Evolutionary conservation across 2,797 vertebrate species (phyloP).

Genomic region (Mus caroli): DNA sequence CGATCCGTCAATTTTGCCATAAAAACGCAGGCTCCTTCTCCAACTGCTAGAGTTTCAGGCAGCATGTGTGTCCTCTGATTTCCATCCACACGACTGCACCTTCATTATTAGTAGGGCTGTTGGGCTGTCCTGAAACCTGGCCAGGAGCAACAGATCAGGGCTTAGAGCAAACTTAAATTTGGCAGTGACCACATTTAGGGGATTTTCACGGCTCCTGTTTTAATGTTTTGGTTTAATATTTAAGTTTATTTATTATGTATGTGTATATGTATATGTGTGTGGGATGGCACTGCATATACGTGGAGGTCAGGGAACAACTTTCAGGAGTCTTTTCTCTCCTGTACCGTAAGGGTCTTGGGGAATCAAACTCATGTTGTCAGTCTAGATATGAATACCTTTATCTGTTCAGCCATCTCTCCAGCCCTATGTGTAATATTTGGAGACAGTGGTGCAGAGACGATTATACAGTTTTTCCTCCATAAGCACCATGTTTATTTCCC

Average conservation of each 20-base stretch:
- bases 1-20: slow-evolving; percentile 42
- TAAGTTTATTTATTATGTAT: background rate
- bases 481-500: slow-evolving; percentile 41
- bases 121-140: slow-evolving; percentile 59
- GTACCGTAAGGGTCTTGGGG: background rate
- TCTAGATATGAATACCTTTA: background rate
- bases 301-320: background rate
- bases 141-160: slow-evolving; percentile 69
- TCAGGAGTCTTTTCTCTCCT: background rate
- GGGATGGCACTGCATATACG: background rate
- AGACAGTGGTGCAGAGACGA: background rate
- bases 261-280: background rate
- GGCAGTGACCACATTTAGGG: slow-evolving; percentile 44
- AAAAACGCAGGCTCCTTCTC: slow-evolving; percentile 10
- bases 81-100: background rate
- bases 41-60: background rate
- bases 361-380: background rate
- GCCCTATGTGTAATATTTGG: slow-evolving; percentile 28
- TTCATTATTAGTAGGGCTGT: slow-evolving; percentile 22
- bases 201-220: slow-evolving; percentile 28
- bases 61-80: background rate
- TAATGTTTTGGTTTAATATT: background rate
- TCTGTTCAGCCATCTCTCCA: background rate
- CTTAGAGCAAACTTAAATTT: slow-evolving; percentile 70
- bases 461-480: background rate